Base-by-base conservation (phyloP, 2,113 vertebrate species). In the Atractosteus spatula region DNA sequence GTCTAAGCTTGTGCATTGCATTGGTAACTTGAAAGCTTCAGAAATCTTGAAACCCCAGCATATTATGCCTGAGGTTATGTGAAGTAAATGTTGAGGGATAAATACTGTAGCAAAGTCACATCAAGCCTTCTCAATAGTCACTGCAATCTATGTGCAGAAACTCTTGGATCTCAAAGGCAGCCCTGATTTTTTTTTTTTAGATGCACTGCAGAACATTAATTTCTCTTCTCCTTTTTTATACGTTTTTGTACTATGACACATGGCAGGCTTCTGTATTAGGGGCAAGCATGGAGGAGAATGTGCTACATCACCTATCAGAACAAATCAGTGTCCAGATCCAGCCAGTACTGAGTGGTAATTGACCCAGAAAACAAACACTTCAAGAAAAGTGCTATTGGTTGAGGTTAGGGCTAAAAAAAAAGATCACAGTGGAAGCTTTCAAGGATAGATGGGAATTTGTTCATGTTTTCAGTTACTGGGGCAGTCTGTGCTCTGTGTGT, bases 301-400 rank as follows among this genome's bases (percentile, higher is more conserved):
- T 69, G 71, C 73, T 61, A 69, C 71, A 74, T 72, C 76, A 72
- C 64, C 72, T 71, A 76, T 77, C 76, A 68, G 16, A 67, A 42
- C 70, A 66, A 64, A 77, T 77, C 76, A 76, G 67, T 54, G 66
- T 78, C 72, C 71, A 57, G 56, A 42, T 16, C 68, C 71, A 74
- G 68, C 74, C 72, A 41, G 55, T 77, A 77, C 66, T 54, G 17
- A 70, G 77, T 67, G 54, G 57, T 71, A 76, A 80, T 75, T 76
- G 77, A 76, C 80, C 76, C 71, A 51, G 43, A 70, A 83, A 77
- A 77, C 5, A 5, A 51, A 51, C 10, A 10, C 47, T 2, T 51
- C 5, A 51, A 10, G 68, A 69, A 29, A 73, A 67, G 61, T 14
- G 61, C 41, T 41, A 51, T 3, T 11, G 47, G 47, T 51, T 41